Percentiles rank a stretch among this genome's conserved stretches.
These are phyloP conservation scores for Aegypius monachus DNA, from an alignment of 2,113 vertebrate species.

Conservation along the genomic window DNA sequence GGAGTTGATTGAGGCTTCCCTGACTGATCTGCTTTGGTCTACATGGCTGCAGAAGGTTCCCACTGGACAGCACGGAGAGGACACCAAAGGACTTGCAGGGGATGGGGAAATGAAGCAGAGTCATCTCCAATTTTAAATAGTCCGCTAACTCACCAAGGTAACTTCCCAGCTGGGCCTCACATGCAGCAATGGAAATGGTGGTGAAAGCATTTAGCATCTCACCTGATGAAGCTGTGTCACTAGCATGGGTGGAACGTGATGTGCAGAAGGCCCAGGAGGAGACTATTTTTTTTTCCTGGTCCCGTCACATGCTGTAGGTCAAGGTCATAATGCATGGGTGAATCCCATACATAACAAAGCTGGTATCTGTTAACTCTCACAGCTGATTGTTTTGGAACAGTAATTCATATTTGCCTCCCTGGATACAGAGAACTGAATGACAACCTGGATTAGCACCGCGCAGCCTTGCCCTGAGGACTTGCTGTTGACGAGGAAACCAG, in stretches of 20 bases:
- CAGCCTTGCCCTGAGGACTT: background rate
- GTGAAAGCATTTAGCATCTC: rapidly evolving
- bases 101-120: background rate
- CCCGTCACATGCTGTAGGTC: background rate
- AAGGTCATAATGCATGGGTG: background rate
- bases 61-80: background rate
- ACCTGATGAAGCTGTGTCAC: rapidly evolving
- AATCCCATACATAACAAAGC: background rate
- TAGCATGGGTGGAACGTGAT: rapidly evolving
- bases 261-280: background rate
- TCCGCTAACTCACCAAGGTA: background rate
- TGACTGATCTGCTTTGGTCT: background rate
- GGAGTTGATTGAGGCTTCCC: background rate
- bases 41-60: rapidly evolving
- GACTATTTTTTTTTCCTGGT: background rate
- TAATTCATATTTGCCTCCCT: background rate
- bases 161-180: rapidly evolving
- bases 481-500: background rate
- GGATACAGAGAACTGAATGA: background rate
- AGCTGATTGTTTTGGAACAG: conserved; percentile 22
- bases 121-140: rapidly evolving
- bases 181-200: rapidly evolving
- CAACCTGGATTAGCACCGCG: background rate
- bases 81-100: background rate
- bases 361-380: background rate